phyloP scores from a whole-genome alignment of 1,140 invertebrate species.

The Heterodera schachtii region DNA sequence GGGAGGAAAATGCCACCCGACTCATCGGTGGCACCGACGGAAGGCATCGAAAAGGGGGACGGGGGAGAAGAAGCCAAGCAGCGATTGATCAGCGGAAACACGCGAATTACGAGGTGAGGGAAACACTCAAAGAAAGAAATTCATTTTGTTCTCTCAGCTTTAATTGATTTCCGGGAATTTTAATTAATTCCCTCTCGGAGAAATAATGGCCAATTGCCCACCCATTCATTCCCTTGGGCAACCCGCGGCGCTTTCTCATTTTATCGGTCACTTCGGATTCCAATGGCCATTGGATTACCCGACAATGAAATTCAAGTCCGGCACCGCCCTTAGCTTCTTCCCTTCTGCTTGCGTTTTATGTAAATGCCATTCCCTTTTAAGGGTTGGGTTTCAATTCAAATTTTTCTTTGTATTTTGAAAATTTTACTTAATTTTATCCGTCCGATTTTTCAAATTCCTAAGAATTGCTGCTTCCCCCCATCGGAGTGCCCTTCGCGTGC shows the following conservation, averaged over 20 bases:
- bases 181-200: background rate
- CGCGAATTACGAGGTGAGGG: background rate
- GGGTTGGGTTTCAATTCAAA: too few relatives aligned
- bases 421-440: too few relatives aligned
- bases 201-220: background rate
- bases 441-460: too few relatives aligned
- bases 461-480: background rate
- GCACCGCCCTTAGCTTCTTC: too few relatives aligned
- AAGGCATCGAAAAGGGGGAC: background rate
- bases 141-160: background rate
- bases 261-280: background rate
- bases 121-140: background rate
- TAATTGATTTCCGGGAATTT: background rate
- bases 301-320: background rate
- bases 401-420: too few relatives aligned
- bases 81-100: background rate
- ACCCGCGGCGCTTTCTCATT: background rate
- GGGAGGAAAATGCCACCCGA: slow-evolving; percentile 30
- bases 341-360: too few relatives aligned
- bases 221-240: background rate
- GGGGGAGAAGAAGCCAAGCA: background rate
- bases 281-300: background rate
- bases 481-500: background rate
- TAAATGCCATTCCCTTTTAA: too few relatives aligned
- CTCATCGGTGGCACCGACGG: slow-evolving; percentile 12